Conservation (phyloP, 2,113 vertebrate species). For the Lethenteron camtschaticum region DNA sequence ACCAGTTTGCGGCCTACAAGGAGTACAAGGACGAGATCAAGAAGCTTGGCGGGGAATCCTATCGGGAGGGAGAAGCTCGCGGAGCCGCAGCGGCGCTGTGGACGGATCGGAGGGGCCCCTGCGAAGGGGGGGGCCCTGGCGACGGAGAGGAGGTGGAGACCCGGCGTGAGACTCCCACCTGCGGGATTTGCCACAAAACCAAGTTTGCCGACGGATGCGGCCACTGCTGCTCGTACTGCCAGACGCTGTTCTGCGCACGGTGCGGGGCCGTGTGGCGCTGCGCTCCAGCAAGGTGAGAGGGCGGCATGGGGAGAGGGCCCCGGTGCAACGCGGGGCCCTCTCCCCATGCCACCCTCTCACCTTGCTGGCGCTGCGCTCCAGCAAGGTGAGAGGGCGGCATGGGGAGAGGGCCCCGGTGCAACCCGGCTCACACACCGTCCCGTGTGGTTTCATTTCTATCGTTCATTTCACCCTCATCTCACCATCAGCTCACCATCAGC, state of each 20-base stretch:
- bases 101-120: no score
- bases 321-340: no score
- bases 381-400: slow-evolving; percentile 51
- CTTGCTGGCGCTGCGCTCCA: slow-evolving; percentile 60
- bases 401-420: no score
- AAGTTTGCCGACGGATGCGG: slow-evolving; percentile 95
- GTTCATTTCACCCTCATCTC: no score
- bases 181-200: slow-evolving; percentile 90
- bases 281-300: slow-evolving; percentile 89
- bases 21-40: slow-evolving; percentile 94
- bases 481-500: no score
- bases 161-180: slow-evolving; percentile 84
- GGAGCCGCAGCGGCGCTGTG: no score
- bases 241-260: slow-evolving; percentile 88
- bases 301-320: no score
- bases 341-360: no score
- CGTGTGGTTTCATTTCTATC: no score
- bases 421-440: no score
- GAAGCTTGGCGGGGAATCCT: slow-evolving; percentile 75
- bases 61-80: slow-evolving; percentile 14
- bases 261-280: slow-evolving; percentile 87
- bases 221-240: slow-evolving; percentile 90
- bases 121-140: not conserved
- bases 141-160: slow-evolving; percentile 49
- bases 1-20: slow-evolving; percentile 98